Evolutionary conservation across 2,113 vertebrate genomes (phyloP), one percentile per base, ranked within the genome.

Genomic region (Crocuta crocuta): DNA sequence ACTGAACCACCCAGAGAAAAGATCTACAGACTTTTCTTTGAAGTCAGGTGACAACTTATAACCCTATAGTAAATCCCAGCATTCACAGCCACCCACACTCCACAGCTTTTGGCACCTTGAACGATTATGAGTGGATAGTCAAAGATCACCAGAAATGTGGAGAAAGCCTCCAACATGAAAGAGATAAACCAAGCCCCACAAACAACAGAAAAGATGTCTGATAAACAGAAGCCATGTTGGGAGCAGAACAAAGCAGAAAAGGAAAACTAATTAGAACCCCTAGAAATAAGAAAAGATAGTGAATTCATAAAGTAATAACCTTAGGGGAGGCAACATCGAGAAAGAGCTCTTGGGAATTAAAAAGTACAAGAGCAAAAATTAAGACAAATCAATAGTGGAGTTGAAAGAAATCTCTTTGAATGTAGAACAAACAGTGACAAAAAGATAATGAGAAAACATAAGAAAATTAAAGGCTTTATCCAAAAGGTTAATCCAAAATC

Each of bases 391-490:
- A 48, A 24, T 39, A 74, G 31, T 58, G 33, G 24, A 68, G 24
- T 50, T 92, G 65, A 43, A 91, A 76, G 33, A 96, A 92, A 48
- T 74, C 16, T 45, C 31, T 82, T 74, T 19, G 26, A 87, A 94
- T 58, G 4, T 16, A 82, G 55, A 96, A 82, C 1, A 45, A 96
- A 87, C 2, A 87, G 68, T 68, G 58, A 39, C 48, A 58, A 63
- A 81, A 81, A 82, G 28, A 81, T 35, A 86, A 11, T n/a, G 61
- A 94, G 53, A 76, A 83, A 76, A 74, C 39, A 35, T 0, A 86
- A 55, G 84, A 68, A 82, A 81, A 61, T 58, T 5, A 43, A 11
- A 43, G 8, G 61, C 26, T 66, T 16, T 76, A 70, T 24, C 5
- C 26, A 88, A 12, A 50, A 92, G 68, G 50, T 21, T 39, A 39